Base-by-base conservation (phyloP, 2,888 invertebrate species). In the Ametastegia equiseti region DNA sequence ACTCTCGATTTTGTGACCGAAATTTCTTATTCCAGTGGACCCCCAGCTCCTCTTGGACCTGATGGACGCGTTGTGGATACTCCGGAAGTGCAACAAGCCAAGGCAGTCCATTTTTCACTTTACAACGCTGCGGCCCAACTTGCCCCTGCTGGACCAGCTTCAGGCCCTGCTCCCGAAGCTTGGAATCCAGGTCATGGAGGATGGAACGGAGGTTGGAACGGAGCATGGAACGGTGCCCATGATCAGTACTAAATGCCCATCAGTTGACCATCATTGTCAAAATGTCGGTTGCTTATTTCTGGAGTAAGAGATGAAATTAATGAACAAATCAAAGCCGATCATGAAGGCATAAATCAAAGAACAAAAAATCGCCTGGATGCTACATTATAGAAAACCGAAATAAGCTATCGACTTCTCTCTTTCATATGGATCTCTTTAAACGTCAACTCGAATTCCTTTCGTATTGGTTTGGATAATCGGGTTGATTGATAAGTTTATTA, bases 41-140 rank as follows among this genome's bases (percentile, higher is more conserved):
- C 91, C 65, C 91, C 91, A 78, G 91, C 91, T 4, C 91, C 91
- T 3, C 67, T 91, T 50, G 91, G 91, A 57, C 86, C 91, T 0
- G 91, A 91, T 45, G 91, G 91, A 11, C 88, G 91, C 23, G 91
- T 91, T 15, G 86, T 91, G 6, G 92, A 92, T 84, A 92, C 92
- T 11, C 88, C 92, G 27, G 92, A 92, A 84, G 92, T 92, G 7
- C 89, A 89, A 65, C 89, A 90, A 81, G 92, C 92, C 42, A 92
- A 92, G 83, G 91, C 91, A 1, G 84, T 89, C 13, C 92, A 92
- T 82, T 91, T 91, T 84, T 88, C 91, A 6, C 85, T 91, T 42
- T 91, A 87, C 86, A 90, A 87, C 81, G 90, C 91, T 2, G 89
- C 89, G 57, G 88, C 89, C 1, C 86, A 86, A 79, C 86, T 86